Conservation (phyloP, 2,113 vertebrate genomes). For the Corvus moneduloides region DNA sequence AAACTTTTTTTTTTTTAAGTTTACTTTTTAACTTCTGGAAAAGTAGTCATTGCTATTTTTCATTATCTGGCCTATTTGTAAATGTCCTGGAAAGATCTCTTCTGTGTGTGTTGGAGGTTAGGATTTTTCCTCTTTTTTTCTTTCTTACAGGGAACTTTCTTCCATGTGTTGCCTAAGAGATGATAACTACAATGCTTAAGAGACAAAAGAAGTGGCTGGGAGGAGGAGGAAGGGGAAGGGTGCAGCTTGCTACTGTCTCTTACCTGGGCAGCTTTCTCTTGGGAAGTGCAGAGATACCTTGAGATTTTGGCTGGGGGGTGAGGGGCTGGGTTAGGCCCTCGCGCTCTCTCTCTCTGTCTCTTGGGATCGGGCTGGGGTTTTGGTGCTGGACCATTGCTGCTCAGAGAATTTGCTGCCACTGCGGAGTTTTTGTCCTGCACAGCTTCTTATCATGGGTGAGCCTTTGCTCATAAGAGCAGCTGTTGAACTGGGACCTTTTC, state of each 20-base stretch:
- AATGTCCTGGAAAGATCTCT: not conserved
- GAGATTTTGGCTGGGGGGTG: not conserved
- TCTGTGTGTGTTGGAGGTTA: not conserved
- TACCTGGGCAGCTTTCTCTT: not conserved
- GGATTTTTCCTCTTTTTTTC: not conserved
- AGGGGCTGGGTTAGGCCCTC: not conserved
- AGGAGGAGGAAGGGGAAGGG: not conserved
- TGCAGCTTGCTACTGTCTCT: not conserved
- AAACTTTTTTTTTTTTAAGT: not conserved
- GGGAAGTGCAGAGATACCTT: not conserved
- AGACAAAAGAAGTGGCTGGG: not conserved
- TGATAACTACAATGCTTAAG: not conserved
- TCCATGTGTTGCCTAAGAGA: not conserved
- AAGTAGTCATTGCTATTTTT: not conserved
- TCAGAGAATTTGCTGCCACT: not conserved
- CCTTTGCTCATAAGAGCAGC: accelerated
- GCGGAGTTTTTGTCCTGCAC: not conserved
- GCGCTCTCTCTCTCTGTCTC: not conserved
- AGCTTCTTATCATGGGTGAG: not conserved
- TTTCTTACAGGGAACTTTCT: not conserved
- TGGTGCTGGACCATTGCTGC: not conserved
- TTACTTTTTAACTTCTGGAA: not conserved
- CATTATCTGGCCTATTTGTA: not conserved
- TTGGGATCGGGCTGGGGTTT: not conserved
- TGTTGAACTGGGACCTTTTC: not conserved